Base-by-base conservation (phyloP, 2,797 vertebrate genomes). In the Esox masquinongy region DNA sequence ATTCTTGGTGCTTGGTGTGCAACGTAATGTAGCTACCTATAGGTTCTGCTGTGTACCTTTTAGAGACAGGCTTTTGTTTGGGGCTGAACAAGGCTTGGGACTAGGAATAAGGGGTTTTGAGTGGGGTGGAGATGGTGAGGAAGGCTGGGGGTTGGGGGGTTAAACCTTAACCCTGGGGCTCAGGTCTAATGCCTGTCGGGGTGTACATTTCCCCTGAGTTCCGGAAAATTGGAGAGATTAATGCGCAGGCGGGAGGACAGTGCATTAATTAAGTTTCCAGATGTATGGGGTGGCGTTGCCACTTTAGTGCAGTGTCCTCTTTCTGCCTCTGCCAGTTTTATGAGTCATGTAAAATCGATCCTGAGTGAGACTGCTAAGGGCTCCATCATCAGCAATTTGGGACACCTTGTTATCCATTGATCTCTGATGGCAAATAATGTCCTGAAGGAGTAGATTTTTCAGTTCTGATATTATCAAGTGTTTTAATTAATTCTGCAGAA, bases 181-280 rank as follows among this genome's bases (percentile, higher is more conserved):
- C 78, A 82, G 81, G 85, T 80, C 76, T 80, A 86, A 85, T 92
- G 90, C 87, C 80, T 84, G 76, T 86, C 80, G 77, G 84, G 90
- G 90, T 92, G 88, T 91, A 87, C 79, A 85, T 90, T 91, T 86
- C 91, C 84, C 82, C 80, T 36, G 87, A 91, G 90, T 91, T 94
- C 91, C 89, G 86, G 91, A 92, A 92, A 92, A 93, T 92, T 90
- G 90, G 83, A 47, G 77, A 93, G 92, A 93, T 93, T 91, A 93
- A 92, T 92, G 89, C 85, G 80, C 87, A 66, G 79, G 92, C 90
- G 90, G 91, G 91, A 85, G 88, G 90, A 88, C 69, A 68, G 81
- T 72, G 83, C 80, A 85, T 86, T 94, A 92, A 94, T 93, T 89
- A 86, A n/a, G 81, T 91, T 92, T 92, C 93, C 94, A 93, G 91